Percentiles rank a stretch among this genome's conserved stretches.
Conservation (phyloP, 2,113 vertebrate genomes). For the Istiophorus platypterus region DNA sequence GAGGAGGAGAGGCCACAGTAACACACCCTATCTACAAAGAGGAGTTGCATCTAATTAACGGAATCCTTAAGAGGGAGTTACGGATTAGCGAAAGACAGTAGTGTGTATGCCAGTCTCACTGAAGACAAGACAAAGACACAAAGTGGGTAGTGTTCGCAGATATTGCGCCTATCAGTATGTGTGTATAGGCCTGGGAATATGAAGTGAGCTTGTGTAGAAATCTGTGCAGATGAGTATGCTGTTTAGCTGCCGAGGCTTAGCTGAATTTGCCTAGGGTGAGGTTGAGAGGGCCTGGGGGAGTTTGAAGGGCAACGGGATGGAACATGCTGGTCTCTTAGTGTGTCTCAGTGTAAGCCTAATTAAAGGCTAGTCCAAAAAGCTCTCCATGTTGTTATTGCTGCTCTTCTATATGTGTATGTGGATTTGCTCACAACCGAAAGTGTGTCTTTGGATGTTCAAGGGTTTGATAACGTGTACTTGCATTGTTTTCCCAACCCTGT, state of each 20-base stretch:
- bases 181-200: slow-evolving; percentile 18
- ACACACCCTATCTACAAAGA: slow-evolving; percentile 37
- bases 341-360: slow-evolving; percentile 71
- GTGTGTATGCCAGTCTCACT: slow-evolving; percentile 1
- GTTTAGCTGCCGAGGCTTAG: slow-evolving; percentile 65
- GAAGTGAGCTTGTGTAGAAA: slow-evolving; percentile 24
- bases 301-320: slow-evolving; percentile 66
- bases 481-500: background rate
- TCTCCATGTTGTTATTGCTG: slow-evolving; percentile 41
- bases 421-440: background rate
- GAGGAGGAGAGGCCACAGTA: background rate
- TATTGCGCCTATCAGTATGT: slow-evolving; percentile 18
- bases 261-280: slow-evolving; percentile 63
- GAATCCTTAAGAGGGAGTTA: slow-evolving; percentile 52
- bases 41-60: slow-evolving; percentile 69
- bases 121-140: slow-evolving; percentile 47
- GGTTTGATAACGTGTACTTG: background rate
- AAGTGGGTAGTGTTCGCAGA: slow-evolving; percentile 13
- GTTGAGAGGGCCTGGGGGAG: slow-evolving; percentile 57
- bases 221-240: slow-evolving; percentile 50
- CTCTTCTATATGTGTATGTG: slow-evolving; percentile 12
- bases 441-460: background rate
- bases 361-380: slow-evolving; percentile 68
- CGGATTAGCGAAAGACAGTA: slow-evolving; percentile 49
- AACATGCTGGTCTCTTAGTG: slow-evolving; percentile 69